Base-by-base conservation (phyloP, 1,140 invertebrate genomes). In the Trissolcus basalis region DNA sequence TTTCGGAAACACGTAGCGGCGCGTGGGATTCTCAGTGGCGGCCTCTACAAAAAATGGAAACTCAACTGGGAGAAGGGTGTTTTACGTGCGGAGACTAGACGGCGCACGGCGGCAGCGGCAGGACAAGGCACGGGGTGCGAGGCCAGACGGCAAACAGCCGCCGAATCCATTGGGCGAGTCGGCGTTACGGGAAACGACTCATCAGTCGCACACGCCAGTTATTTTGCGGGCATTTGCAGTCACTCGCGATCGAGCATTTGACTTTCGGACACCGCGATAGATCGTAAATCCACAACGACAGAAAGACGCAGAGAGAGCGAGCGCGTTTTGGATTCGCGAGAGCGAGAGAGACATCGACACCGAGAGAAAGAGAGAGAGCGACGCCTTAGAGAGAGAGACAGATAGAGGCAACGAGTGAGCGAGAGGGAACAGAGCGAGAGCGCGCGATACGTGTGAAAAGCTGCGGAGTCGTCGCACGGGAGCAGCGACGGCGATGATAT, bases 401-500 rank as follows among this genome's bases (percentile, higher is more conserved):
- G 12, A 14, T 8, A 14, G 3, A 12, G 6, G 3, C 36, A n/a
- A 39, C n/a, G 36, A 39, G 36, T 11, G 9, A 39, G 36, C 33
- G 5, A 0, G 13, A 32, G 19, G 14, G 10, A 9, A 27, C 54
- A 51, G 75, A 76, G 61, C 44, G 67, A 55, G 55, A 53, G 59
- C 19, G 19, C 19, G 19, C 19, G 19, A 27, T 27, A 27, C 19
- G 19, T 27, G 19, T 6, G 19, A 27, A 27, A 27, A 27, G 19
- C 19, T 27, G 19, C 19, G 19, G 19, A 27, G 19, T 27, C 2
- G 19, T 27, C 19, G 19, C 19, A 78, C 72, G 56, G 64, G 44
- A 47, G 56, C 58, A 33, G 43, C 54, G n/a, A 49, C 49, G 49
- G 54, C 64, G 35, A 68, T 68, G 64, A 10, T 68, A 68, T 68